Percentiles rank a stretch among this genome's conserved stretches.
These are phyloP conservation scores for Oreochromis mossambicus DNA, from an alignment of 2,797 vertebrate species.

Conservation along the genomic window DNA sequence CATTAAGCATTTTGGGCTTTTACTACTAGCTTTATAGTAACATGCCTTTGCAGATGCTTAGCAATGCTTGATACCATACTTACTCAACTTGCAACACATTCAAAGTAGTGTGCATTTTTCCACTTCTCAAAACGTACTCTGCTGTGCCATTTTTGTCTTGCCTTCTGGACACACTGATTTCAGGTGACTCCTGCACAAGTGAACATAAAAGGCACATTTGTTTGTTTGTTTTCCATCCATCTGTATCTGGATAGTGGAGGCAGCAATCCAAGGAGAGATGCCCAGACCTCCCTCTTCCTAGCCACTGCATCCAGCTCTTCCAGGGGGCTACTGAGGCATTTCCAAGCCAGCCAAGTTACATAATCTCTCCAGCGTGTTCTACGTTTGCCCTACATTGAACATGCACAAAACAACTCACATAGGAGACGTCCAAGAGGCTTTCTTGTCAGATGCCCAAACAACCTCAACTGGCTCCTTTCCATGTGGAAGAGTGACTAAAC, in stretches of 20 bases:
- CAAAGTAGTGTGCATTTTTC: neutral
- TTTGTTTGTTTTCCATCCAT: neutral
- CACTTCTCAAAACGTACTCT: neutral
- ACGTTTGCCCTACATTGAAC: neutral
- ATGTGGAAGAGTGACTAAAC: neutral
- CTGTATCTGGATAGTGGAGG: neutral
- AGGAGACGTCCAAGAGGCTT: neutral
- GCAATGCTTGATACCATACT: neutral
- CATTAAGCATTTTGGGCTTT: neutral
- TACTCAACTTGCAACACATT: neutral
- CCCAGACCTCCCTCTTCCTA: neutral
- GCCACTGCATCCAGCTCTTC: neutral
- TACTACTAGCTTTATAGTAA: neutral
- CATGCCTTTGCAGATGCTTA: neutral
- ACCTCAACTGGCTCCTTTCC: neutral
- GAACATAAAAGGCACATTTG: neutral
- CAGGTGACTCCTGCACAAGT: neutral
- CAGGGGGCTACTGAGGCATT: neutral
- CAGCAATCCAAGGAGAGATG: neutral
- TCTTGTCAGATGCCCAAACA: neutral
- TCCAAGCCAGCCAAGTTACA: neutral
- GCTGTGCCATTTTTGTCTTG: neutral
- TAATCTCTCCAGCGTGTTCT: neutral
- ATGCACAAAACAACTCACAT: neutral
- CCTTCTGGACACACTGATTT: neutral